Conservation (phyloP, 2,797 vertebrate genomes). For the Tokudaia muenninki region DNA sequence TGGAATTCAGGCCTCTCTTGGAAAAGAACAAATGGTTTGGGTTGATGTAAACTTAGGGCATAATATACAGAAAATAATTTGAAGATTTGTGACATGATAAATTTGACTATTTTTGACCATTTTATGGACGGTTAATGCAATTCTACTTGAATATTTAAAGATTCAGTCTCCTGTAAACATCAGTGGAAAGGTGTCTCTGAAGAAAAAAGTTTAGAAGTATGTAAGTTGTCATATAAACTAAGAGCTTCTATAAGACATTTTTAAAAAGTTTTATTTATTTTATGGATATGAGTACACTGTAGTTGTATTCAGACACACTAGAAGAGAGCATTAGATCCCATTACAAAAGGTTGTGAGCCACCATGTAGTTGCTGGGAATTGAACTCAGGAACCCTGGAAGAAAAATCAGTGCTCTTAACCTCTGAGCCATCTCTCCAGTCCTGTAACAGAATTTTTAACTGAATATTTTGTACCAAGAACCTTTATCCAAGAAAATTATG, state of each 20-base stretch:
- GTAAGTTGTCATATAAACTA: not conserved
- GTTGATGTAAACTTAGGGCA: constrained; percentile 6
- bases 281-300: too few species aligned
- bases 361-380: too few species aligned
- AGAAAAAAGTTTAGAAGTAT: not conserved
- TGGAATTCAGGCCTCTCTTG: not conserved
- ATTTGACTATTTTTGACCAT: constrained; percentile 9
- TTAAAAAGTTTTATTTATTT: too few species aligned
- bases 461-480: constrained; percentile 4
- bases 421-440: too few species aligned
- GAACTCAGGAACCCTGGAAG: too few species aligned
- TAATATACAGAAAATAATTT: not conserved
- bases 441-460: not conserved
- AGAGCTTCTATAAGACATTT: not conserved
- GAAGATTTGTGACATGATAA: not conserved
- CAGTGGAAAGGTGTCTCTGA: not conserved
- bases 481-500: constrained; percentile 3
- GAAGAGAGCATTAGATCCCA: too few species aligned
- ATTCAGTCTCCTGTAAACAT: not conserved
- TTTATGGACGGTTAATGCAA: not conserved
- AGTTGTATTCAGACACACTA: too few species aligned
- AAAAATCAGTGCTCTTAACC: too few species aligned
- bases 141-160: not conserved
- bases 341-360: too few species aligned
- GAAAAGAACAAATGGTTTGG: constrained; percentile 7